Evolutionary conservation across 2,797 vertebrate species (phyloP).

Genomic region (Cossypha niveicapilla): DNA sequence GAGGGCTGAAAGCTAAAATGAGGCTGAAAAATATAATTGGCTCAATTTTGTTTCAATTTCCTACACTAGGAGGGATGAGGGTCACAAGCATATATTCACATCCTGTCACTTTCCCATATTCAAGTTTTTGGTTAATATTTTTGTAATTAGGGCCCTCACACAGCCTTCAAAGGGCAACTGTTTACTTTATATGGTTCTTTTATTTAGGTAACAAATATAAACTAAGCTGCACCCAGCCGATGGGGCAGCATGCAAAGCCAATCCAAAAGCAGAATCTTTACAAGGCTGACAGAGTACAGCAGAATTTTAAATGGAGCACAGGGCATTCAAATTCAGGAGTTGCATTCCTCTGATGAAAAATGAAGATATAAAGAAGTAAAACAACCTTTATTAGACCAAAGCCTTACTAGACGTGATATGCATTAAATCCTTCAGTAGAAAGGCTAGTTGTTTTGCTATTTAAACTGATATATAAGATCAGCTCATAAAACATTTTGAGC

Average conservation of each 20-base stretch:
- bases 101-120: background rate
- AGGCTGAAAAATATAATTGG: background rate
- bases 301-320: background rate
- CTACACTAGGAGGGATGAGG: background rate
- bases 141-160: background rate
- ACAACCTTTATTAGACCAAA: background rate
- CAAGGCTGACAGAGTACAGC: background rate
- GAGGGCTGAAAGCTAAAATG: slow-evolving; percentile 18
- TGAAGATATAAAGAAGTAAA: background rate
- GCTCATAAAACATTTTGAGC: background rate
- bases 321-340: background rate
- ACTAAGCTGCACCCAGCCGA: background rate
- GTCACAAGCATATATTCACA: background rate
- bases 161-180: background rate
- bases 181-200: background rate
- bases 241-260: background rate
- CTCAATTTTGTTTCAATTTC: slow-evolving; percentile 13
- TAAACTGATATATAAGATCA: background rate
- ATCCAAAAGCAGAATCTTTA: background rate
- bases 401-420: background rate
- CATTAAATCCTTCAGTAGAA: background rate
- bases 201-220: background rate
- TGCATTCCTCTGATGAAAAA: background rate
- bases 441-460: background rate
- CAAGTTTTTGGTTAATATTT: background rate